Conservation (phyloP, 1,140 invertebrate genomes). For the Berghia stephanieae region DNA sequence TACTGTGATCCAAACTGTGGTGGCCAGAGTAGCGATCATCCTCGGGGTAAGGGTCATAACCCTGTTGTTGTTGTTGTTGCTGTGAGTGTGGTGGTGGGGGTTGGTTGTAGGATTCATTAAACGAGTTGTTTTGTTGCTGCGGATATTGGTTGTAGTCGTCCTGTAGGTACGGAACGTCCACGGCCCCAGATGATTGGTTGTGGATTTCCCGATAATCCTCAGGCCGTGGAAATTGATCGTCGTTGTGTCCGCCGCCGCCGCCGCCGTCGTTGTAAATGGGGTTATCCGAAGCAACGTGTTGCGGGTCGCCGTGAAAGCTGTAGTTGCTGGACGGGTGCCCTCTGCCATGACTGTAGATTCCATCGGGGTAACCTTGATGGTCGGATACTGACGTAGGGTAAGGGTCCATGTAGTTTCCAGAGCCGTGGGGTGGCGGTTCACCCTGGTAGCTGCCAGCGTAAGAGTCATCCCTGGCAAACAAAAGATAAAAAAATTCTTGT, state of each 20-base stretch:
- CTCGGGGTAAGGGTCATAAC: constrained; percentile 16
- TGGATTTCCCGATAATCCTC: constrained; percentile 19
- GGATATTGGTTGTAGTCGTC: constrained; percentile 13
- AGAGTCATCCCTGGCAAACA: constrained; percentile 38
- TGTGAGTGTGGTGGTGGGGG: constrained; percentile 14
- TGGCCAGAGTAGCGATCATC: constrained; percentile 33
- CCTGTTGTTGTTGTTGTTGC: constrained; percentile 21
- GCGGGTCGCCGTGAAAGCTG: neutral
- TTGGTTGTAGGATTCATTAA: constrained; percentile 30
- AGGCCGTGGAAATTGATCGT: constrained; percentile 4
- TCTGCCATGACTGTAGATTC: neutral
- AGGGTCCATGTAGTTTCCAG: constrained; percentile 43
- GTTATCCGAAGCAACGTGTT: constrained; percentile 11
- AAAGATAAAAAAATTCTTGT: no score
- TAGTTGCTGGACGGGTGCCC: neutral
- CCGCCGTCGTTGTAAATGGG: constrained; percentile 18
- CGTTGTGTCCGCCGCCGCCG: constrained; percentile 29
- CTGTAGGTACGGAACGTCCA: constrained; percentile 33
- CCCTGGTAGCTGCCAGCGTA: constrained; percentile 42
- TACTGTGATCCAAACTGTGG: constrained; percentile 14
- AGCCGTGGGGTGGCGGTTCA: constrained; percentile 31
- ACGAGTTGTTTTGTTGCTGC: constrained; percentile 21
- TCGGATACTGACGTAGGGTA: constrained; percentile 27
- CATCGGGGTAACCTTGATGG: constrained; percentile 36
- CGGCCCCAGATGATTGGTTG: neutral